Base-by-base conservation (phyloP, 2,113 vertebrate genomes). In the Otis tarda region DNA sequence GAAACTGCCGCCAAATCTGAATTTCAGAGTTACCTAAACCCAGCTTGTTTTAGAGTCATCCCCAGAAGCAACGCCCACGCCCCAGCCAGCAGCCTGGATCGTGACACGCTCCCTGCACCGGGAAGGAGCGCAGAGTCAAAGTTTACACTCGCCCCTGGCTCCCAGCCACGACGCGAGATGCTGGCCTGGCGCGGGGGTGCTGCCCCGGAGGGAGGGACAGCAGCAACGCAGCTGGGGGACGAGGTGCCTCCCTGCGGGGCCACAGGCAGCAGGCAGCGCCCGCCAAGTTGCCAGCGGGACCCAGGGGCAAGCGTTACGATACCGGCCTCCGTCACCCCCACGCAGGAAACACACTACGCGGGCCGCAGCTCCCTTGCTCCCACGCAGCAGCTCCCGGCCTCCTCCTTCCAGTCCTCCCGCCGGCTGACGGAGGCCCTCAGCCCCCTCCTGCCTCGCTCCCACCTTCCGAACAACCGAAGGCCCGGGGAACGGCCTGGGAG, bases 281-380 rank as follows among this genome's bases (percentile, higher is more conserved):
- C 4, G 39, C 13, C 74, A 7, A 33, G 35, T 0, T 12, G 20
- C 60, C 70, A 3, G 5, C 12, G 39, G 30, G 11, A 43, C 56
- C 2, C 50, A 1, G 35, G 3, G 3, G 11, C 30, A 0, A 47
- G 5, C 1, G 50, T 4, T 2, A 17, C 2, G 18, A 16, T 1
- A 19, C 50, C 3, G 30, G 47, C 28, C 28, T 37, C 27, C 7
- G 7, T 8, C 83, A 30, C 27, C 30, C 2, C 43, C 57, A 33
- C 6, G 16, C 57, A 64, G 10, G 6, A 30, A 53, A 39, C 52
- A 21, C 7, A 2, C 30, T 5, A 0, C 16, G 17, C 4, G 52
- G 30, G 18, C 52, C 78, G 8, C 5, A 25, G 24, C 63, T 30
- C 27, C 35, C 59, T 4, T 2, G 24, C 22, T 50, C 43, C 13